Conservation (phyloP, 2,888 invertebrate genomes). For the Epistrophe grossulariae region DNA sequence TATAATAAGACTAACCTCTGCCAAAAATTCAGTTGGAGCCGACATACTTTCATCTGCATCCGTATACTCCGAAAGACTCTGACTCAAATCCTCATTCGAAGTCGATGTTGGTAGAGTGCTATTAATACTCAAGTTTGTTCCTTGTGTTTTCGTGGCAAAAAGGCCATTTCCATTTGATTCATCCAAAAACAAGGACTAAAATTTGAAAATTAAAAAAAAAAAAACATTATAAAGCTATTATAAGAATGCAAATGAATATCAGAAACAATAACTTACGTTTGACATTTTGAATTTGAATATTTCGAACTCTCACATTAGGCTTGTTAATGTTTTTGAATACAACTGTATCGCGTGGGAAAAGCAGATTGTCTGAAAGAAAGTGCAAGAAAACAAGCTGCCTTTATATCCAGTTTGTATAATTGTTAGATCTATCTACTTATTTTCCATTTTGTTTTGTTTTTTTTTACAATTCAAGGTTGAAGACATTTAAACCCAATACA, state of each 20-base stretch:
- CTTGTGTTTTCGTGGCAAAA: constrained; percentile 79
- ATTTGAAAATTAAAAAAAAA: constrained; percentile 19
- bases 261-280: constrained; percentile 51
- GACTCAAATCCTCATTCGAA: constrained; percentile 87
- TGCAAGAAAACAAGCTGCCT: constrained; percentile 24
- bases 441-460: constrained; percentile 25
- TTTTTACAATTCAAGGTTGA: constrained; percentile 67
- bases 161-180: constrained; percentile 83
- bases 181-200: constrained; percentile 82
- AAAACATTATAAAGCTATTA: neutral
- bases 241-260: constrained; percentile 3
- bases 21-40: constrained; percentile 90
- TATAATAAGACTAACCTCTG: constrained; percentile 86
- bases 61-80: constrained; percentile 86
- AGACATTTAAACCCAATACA: constrained; percentile 53
- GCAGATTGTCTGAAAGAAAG: constrained; percentile 70
- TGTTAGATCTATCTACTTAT: neutral
- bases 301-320: constrained; percentile 65
- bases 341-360: constrained; percentile 62
- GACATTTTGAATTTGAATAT: constrained; percentile 60
- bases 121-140: constrained; percentile 74
- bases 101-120: constrained; percentile 81
- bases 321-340: constrained; percentile 38
- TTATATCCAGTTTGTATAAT: constrained; percentile 32
- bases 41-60: constrained; percentile 90